These are phyloP conservation scores for Brenthis hecate DNA, from an alignment of 2,888 invertebrate genomes.

Conservation along the genomic window DNA sequence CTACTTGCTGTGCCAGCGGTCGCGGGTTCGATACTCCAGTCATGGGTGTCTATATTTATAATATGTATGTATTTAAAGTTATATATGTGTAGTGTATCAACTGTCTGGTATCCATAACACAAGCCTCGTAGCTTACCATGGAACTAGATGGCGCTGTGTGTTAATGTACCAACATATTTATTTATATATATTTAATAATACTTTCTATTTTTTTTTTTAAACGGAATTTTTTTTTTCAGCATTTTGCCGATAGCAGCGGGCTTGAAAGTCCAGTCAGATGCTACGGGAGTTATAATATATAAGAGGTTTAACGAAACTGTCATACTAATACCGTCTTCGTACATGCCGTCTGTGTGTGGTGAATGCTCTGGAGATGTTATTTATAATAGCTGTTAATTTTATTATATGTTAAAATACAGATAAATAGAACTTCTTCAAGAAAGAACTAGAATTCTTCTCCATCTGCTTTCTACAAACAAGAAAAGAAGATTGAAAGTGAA, in stretches of 20 bases:
- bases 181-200: no score
- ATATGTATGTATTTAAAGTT: no score
- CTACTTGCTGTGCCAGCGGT: no score
- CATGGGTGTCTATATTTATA: no score
- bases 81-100: no score
- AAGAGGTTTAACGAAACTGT: slow-evolving; percentile 48
- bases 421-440: background rate
- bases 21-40: no score
- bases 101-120: no score
- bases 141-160: no score
- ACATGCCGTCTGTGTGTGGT: slow-evolving; percentile 54
- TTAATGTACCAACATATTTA: no score
- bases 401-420: background rate
- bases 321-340: slow-evolving; percentile 56
- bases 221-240: slow-evolving; percentile 46
- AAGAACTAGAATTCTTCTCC: background rate
- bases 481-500: background rate
- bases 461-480: background rate
- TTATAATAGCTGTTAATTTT: slow-evolving; percentile 37
- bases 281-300: slow-evolving; percentile 54
- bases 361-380: slow-evolving; percentile 47
- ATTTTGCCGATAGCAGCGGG: slow-evolving; percentile 47
- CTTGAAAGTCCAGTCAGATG: slow-evolving; percentile 50
- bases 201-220: no score
- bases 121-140: no score